Percentiles rank a stretch among this genome's conserved stretches.
Conservation (phyloP, 2,888 invertebrate genomes). For the Megaustenia siamemsis region DNA sequence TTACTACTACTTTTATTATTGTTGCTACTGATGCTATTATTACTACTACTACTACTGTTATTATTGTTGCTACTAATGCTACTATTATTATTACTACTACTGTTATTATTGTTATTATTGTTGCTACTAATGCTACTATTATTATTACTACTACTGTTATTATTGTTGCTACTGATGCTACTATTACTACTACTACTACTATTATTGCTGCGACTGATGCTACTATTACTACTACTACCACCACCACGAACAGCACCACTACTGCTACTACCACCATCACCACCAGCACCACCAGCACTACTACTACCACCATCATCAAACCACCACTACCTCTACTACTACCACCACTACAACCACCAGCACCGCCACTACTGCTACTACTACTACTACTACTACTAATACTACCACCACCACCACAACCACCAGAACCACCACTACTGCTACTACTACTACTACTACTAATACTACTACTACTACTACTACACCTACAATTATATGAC, state of each 20-base stretch:
- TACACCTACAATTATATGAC: too few relatives aligned
- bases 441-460: too few relatives aligned
- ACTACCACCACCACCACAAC: too few relatives aligned
- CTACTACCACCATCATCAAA: too few relatives aligned
- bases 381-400: too few relatives aligned
- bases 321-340: too few relatives aligned
- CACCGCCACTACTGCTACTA: too few relatives aligned
- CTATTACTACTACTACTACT: constrained; percentile 34
- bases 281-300: not conserved
- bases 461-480: too few relatives aligned
- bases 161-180: constrained; percentile 21
- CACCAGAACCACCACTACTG: too few relatives aligned
- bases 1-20: not conserved
- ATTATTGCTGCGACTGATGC: not conserved
- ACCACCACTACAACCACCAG: not conserved
- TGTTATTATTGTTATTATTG: constrained; percentile 23
- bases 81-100: not conserved
- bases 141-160: constrained; percentile 31
- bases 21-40: not conserved
- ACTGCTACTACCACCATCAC: not conserved
- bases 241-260: too few relatives aligned
- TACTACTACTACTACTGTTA: not conserved
- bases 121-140: constrained; percentile 31
- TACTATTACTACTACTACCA: not conserved
- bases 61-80: constrained; percentile 14